Conservation (phyloP, 2,888 invertebrate species). For the Eilema sororculum region DNA sequence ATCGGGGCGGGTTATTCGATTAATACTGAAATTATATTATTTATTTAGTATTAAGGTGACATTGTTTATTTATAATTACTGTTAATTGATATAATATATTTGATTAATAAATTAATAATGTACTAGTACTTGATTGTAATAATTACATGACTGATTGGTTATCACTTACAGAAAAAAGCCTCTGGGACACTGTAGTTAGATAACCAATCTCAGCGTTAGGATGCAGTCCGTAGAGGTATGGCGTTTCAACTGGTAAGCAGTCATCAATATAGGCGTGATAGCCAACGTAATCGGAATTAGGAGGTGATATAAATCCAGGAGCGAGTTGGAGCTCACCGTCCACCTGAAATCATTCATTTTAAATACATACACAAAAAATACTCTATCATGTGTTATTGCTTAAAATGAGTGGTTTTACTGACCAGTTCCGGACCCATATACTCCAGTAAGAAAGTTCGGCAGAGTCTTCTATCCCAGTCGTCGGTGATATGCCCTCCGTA, state of each 20-base stretch:
- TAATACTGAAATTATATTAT: too few species aligned
- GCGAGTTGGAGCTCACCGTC: slow-evolving; percentile 95
- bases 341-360: slow-evolving; percentile 80
- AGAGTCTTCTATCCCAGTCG: slow-evolving; percentile 97
- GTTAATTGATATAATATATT: too few species aligned
- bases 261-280: slow-evolving; percentile 97
- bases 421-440: slow-evolving; percentile 95
- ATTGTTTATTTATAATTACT: too few species aligned
- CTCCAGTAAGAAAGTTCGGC: slow-evolving; percentile 94
- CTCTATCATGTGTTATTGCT: background rate
- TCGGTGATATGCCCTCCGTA: slow-evolving; percentile 99
- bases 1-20: too few species aligned
- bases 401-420: slow-evolving; percentile 17
- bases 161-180: slow-evolving; percentile 89
- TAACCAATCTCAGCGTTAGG: slow-evolving; percentile 98
- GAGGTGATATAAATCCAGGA: slow-evolving; percentile 94
- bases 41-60: too few species aligned
- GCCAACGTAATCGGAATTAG: slow-evolving; percentile 94
- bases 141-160: background rate
- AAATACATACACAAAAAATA: too few species aligned
- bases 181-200: slow-evolving; percentile 94
- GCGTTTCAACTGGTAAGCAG: slow-evolving; percentile 94
- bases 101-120: too few species aligned
- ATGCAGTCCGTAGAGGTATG: slow-evolving; percentile 96
- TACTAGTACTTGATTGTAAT: background rate